Conservation (phyloP, 2,797 vertebrate species). For the Sebastes cheni region DNA sequence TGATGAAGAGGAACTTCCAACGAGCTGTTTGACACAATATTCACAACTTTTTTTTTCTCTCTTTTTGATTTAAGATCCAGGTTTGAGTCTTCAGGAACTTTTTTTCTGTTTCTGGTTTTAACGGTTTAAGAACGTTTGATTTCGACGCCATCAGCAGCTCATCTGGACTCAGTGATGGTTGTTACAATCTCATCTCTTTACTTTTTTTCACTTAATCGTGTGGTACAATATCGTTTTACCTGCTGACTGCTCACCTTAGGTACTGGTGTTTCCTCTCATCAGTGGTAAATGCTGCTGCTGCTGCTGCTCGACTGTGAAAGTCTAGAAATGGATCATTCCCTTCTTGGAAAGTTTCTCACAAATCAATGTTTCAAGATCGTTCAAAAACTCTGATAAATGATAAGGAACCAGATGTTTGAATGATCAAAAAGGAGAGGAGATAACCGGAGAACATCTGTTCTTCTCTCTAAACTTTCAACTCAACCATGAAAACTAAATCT, state of each 20-base stretch:
- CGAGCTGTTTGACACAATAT: background rate
- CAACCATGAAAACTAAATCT: background rate
- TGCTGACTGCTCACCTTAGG: background rate
- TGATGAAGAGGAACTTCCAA: constrained; percentile 13
- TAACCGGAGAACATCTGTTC: too few species aligned
- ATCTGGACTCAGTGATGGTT: background rate
- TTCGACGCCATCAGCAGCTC: background rate
- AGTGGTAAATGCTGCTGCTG: background rate
- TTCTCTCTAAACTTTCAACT: background rate
- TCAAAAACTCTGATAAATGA: background rate
- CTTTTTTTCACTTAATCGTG: background rate
- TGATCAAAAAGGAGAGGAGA: background rate
- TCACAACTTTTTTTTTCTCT: background rate
- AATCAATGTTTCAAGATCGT: background rate
- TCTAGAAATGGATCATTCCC: background rate
- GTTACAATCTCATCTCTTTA: background rate
- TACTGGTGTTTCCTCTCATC: background rate
- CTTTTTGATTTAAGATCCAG: too few species aligned
- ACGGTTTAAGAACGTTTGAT: background rate
- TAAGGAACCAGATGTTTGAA: background rate
- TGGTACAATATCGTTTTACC: constrained; percentile 31
- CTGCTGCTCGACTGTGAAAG: background rate
- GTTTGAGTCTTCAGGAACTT: background rate
- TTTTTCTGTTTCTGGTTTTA: background rate
- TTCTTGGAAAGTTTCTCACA: too few species aligned